A percentile compares a stretch with the other conserved stretches of the same genome.
phyloP scores from a whole-genome alignment of 2,797 vertebrate species.

The Picus viridis region DNA sequence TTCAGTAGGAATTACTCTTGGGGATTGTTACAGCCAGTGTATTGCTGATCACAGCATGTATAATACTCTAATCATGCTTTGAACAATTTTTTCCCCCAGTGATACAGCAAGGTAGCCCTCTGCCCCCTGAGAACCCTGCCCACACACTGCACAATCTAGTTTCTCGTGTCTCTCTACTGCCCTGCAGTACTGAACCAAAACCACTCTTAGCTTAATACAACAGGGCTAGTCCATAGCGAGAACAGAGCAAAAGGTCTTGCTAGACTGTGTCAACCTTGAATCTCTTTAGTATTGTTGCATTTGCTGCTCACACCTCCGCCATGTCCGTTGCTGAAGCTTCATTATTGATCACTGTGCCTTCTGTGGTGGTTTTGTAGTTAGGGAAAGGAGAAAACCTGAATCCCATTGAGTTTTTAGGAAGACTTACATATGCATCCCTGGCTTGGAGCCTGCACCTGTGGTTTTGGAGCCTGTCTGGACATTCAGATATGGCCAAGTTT shows the following conservation, averaged over 20 bases:
- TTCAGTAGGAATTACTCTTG: not conserved
- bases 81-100: not conserved
- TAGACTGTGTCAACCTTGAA: not conserved
- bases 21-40: not conserved
- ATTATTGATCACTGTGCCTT: not conserved
- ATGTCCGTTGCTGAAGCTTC: not conserved
- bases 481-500: constrained; percentile 52
- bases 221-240: not conserved
- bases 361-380: not conserved
- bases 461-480: constrained; percentile 60
- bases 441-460: constrained; percentile 53
- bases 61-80: not conserved
- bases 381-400: constrained; percentile 4
- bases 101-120: not conserved
- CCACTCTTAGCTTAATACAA: not conserved
- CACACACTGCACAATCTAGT: not conserved
- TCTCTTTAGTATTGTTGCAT: not conserved
- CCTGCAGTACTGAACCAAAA: not conserved
- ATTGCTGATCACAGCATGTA: not conserved
- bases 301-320: not conserved
- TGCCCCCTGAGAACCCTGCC: not conserved
- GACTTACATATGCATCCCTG: constrained; percentile 36
- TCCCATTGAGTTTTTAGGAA: constrained; percentile 20
- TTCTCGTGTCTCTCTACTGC: constrained; percentile 14
- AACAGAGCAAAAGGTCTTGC: not conserved